Base-by-base conservation (phyloP, 2,113 vertebrate genomes). In the Artemisiospiza belli region DNA sequence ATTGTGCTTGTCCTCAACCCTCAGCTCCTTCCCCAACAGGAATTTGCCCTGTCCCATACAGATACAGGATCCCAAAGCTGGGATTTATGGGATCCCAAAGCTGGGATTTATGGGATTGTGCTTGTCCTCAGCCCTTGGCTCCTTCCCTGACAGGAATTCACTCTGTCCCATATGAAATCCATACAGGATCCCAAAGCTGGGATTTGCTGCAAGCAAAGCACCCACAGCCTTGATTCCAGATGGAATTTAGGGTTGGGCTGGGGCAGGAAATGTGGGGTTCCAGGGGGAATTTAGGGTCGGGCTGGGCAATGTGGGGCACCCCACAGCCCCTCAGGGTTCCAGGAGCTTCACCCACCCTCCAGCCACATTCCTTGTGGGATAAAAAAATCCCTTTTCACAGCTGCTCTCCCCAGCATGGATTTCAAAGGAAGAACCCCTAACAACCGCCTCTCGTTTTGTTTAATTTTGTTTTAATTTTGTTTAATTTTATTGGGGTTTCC, bases 211-310 rank as follows among this genome's bases (percentile, higher is more conserved):
- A 44, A 43, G 43, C 7, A 2, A 3, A 30, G 15, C 78, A 70
- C 10, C 82, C 73, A 4, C 22, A 8, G 0, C 8, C 35, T 1
- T 6, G 12, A 14, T 41, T 14, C 41, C 41, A 41, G 41, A 6
- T 13, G 13, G 41, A 41, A 41, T 41, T 41, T 41, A 6, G 57
- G 47, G 21, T 31, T 37, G 8, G 30, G 24, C 8, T 13, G 33
- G 55, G 57, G 10, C 54, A 16, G 55, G 57, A 5, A 43, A 43
- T 31, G 20, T 31, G 41, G 18, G 63, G 15, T 1, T 11, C 39
- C 12, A 3, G 57, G 33, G 57, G 33, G 9, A 11, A 25, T 8
- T 8, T 2, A 9, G 51, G 30, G 31, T 24, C 24, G 5, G 41
- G 30, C 23, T 1, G 6, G 44, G 46, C 12, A 10, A 5, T 2